A percentile compares a stretch with the other conserved stretches of the same genome.
These are phyloP conservation scores for Trematomus bernacchii DNA, from an alignment of 2,797 vertebrate species.

Conservation along the genomic window DNA sequence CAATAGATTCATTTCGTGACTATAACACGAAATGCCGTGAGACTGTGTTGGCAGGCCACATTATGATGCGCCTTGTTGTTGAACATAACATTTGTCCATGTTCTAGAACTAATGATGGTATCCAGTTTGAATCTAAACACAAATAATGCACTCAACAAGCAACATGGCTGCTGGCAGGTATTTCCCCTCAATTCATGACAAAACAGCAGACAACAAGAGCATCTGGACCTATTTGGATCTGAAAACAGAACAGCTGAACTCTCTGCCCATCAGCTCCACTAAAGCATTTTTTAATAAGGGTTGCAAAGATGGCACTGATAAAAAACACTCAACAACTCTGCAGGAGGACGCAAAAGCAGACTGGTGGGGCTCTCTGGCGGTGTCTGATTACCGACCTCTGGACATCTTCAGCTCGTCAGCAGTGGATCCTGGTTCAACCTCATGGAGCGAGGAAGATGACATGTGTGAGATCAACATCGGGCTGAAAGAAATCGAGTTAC, in stretches of 20 bases:
- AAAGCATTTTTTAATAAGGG: no score
- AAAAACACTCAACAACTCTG: background rate
- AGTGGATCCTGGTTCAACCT: background rate
- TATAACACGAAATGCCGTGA: no score
- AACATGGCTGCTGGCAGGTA: conserved; percentile 37
- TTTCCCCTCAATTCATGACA: conserved; percentile 38
- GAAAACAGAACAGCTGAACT: background rate
- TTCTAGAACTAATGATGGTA: conserved; percentile 13
- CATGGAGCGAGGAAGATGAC: conserved; percentile 43
- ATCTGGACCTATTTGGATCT: background rate
- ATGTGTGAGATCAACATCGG: conserved; percentile 62
- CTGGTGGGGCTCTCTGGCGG: background rate
- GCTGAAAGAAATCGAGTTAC: conserved; percentile 56
- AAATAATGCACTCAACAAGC: conserved; percentile 6
- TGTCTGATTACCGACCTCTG: conserved; percentile 57
- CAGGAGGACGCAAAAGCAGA: background rate
- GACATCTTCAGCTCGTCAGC: conserved; percentile 36
- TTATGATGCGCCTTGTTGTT: background rate
- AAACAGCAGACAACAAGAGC: background rate
- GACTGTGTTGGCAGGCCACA: no score
- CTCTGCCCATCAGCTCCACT: background rate
- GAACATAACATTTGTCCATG: background rate
- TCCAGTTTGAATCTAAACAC: conserved; percentile 50
- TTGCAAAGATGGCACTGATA: accelerated
- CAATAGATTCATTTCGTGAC: no score